phyloP scores from a whole-genome alignment of 1,140 invertebrate species.

The Melipona quadrifasciata region DNA sequence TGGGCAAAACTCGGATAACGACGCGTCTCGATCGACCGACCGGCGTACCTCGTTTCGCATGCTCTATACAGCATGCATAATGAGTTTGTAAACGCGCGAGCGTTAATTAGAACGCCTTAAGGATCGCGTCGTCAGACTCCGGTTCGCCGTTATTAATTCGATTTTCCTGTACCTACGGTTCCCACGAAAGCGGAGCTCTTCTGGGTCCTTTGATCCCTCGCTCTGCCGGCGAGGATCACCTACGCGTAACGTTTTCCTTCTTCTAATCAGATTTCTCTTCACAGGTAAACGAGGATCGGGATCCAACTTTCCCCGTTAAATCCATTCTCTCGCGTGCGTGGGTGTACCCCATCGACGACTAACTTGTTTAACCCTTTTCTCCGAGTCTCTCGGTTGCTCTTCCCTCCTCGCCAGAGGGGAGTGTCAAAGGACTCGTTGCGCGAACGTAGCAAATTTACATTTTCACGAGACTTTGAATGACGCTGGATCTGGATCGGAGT shows the following conservation, averaged over 20 bases:
- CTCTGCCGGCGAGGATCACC: constrained; percentile 31
- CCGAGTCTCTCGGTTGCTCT: no score
- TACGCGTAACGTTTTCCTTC: constrained; percentile 36
- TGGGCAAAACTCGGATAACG: neutral
- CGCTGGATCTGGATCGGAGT: no score
- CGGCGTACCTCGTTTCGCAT: neutral
- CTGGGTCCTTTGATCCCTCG: constrained; percentile 55
- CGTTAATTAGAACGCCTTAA: constrained; percentile 58
- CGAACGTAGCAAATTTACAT: neutral
- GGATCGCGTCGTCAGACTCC: constrained; percentile 16
- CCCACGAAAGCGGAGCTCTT: constrained; percentile 29
- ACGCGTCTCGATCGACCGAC: neutral
- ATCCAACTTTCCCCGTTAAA: constrained; percentile 47
- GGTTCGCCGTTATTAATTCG: constrained; percentile 58
- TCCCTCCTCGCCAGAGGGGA: no score
- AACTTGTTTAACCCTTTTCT: constrained; percentile 12
- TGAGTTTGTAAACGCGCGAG: neutral
- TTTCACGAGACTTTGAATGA: neutral
- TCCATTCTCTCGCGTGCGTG: constrained; percentile 35
- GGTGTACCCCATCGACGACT: constrained; percentile 19
- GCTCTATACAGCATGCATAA: constrained; percentile 45
- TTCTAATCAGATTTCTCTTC: constrained; percentile 60
- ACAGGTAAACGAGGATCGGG: constrained; percentile 58
- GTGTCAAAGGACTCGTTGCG: neutral
- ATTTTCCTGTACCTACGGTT: constrained; percentile 44